Evolutionary conservation across 2,797 vertebrate species (phyloP), one percentile per base, ranked within the genome.

Genomic region (Platyrinchus mystaceus): DNA sequence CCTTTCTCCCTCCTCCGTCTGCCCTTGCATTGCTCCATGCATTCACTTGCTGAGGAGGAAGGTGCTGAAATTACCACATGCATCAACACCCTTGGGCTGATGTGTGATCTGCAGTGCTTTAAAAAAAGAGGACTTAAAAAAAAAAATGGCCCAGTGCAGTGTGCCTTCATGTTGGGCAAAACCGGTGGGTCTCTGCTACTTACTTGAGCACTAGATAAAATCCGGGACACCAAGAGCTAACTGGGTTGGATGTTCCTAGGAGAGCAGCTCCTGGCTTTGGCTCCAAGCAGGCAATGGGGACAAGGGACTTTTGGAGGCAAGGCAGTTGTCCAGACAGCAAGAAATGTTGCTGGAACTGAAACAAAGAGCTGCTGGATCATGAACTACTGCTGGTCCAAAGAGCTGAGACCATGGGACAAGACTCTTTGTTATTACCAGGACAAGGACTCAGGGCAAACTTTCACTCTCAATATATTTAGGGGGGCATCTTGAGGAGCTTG

Each of bases 1-100:
- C 0, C 0, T 44, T 44, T 70, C 26, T 58, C 5, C 9, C 24
- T 62, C 7, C 11, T 21, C 26, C 1, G 0, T 26, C 58, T 70
- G 30, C 44, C 30, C 26, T 63, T 2, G 1, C 13, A 3, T 16
- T 47, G 36, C 13, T 58, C 46, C n/a, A 24, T 21, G 43, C 36
- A 53, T 43, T 13, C 55, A 53, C 0, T 26, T 74, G 16, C 63
- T 80, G 68, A 41, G 36, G 44, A 76, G n/a, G 28, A 66, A 77
- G 26, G 37, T 64, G 58, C 43, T 68, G 39, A 78, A 75, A 64
- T 56, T 20, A 52, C 20, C 28, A 34, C 24, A 3, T 10, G 32
- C 7, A 10, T 52, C 37, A 68, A 21, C 26, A n/a, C 6, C 5
- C 6, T 34, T 16, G 44, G 43, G 16, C 37, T 74, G 50, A 30